phyloP scores from a whole-genome alignment of 2,888 invertebrate species.

The Agriopis marginaria region DNA sequence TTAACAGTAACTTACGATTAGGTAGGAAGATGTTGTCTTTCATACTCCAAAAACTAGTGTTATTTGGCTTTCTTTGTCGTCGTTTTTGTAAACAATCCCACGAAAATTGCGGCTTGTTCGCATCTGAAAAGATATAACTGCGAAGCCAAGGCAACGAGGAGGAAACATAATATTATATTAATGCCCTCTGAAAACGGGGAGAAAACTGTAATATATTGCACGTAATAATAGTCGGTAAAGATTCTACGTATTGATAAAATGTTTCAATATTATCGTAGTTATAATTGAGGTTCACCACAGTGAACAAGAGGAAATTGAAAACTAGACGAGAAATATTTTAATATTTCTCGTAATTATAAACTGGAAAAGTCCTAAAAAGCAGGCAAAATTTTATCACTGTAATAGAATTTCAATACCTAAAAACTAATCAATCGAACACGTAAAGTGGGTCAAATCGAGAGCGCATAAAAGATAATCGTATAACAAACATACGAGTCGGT shows the following conservation, averaged over 20 bases:
- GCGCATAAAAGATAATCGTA: constrained; percentile 61
- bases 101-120: constrained; percentile 38
- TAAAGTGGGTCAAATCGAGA: constrained; percentile 66
- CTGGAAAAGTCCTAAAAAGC: background rate
- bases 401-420: background rate
- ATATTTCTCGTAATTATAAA: background rate
- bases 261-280: constrained; percentile 24
- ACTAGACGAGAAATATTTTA: background rate
- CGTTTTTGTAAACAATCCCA: constrained; percentile 19
- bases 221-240: constrained; percentile 33
- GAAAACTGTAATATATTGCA: constrained; percentile 37
- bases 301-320: background rate
- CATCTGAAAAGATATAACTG: constrained; percentile 47
- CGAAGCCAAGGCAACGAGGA: constrained; percentile 41
- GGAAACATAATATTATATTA: constrained; percentile 46
- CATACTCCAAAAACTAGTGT: constrained; percentile 15
- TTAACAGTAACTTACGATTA: background rate
- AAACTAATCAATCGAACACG: constrained; percentile 27
- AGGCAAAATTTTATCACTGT: background rate
- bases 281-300: constrained; percentile 22
- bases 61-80: constrained; percentile 27
- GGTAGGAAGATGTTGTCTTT: constrained; percentile 3
- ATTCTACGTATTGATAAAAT: constrained; percentile 40
- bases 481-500: constrained; percentile 65
- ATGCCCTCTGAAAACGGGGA: constrained; percentile 48